Base-by-base conservation (phyloP, 2,888 invertebrate species). In the Limulus polyphemus region DNA sequence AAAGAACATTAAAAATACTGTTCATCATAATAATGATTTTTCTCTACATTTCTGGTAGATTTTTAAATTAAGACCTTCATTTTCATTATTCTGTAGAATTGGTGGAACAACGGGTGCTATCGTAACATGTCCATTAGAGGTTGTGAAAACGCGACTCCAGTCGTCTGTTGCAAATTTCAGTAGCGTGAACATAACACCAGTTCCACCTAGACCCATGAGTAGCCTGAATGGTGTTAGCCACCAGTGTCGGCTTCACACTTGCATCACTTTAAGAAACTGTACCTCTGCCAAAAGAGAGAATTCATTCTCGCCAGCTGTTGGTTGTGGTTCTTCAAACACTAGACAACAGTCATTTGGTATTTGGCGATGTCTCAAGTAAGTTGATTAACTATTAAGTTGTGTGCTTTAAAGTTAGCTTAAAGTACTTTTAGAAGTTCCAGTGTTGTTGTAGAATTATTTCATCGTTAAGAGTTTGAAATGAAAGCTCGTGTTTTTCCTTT, bases 71-170 rank as follows among this genome's bases (percentile, higher is more conserved):
- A n/a, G 2, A 32, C 3, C 32, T 32, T 32, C 3, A 32, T 32
- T 32, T 32, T 32, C 32, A 32, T 47, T 11, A 16, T 58, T 79
- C 47, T 79, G 78, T 79, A 97, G 97, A 75, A 84, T 90, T 77
- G 98, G 94, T 68, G 98, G 98, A 67, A 98, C 97, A 59, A 88
- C 90, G 56, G 97, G 97, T 60, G 97, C 97, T 16, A 90, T 98
- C 69, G 86, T 93, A 69, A 98, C 98, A 74, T 97, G 97, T 78
- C 98, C 98, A 12, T 80, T 98, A 72, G 98, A 98, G 81, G 97
- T 98, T 69, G 93, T 98, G 56, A 98, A 98, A 79, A 97, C 97
- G 12, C 84, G 98, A 47, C 83, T 95, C 69, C 98, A 98, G 77
- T 97, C 97, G 46, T 95, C 95, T 10, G 84, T 86, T 68, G 87